These are phyloP conservation scores for Solenopsis invicta DNA, from an alignment of 1,140 invertebrate species.

Conservation along the genomic window DNA sequence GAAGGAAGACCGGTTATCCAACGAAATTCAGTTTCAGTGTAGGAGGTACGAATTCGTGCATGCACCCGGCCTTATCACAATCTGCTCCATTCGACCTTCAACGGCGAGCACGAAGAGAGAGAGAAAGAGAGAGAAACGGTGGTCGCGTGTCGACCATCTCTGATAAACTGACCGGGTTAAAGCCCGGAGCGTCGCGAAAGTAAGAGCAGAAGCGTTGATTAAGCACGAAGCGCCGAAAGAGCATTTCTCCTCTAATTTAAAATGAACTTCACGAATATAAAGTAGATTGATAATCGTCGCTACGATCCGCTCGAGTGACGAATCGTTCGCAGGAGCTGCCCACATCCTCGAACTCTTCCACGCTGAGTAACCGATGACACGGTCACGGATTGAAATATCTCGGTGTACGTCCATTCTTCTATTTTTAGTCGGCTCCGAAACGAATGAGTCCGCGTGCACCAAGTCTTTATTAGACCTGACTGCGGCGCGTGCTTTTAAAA, in stretches of 20 bases:
- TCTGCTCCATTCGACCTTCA: conserved; percentile 9
- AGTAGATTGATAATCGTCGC: conserved; percentile 43
- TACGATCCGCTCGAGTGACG: conserved; percentile 28
- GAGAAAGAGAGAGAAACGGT: background rate
- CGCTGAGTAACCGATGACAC: conserved; percentile 62
- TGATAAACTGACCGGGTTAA: conserved; percentile 56
- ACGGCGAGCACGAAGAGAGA: conserved; percentile 4
- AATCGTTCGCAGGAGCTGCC: conserved; percentile 57
- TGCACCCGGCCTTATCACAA: conserved; percentile 22
- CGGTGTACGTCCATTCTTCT: conserved; percentile 31
- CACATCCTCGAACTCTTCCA: conserved; percentile 60
- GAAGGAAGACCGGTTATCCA: background rate
- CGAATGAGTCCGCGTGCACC: conserved; percentile 43
- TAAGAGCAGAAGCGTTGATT: conserved; percentile 36
- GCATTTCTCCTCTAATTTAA: conserved; percentile 36
- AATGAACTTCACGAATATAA: conserved; percentile 49
- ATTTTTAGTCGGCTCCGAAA: conserved; percentile 31
- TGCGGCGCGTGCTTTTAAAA: conserved; percentile 37
- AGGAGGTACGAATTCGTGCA: background rate
- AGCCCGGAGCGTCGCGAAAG: conserved; percentile 29
- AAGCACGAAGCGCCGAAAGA: conserved; percentile 45
- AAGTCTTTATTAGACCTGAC: conserved; percentile 45
- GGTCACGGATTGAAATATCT: conserved; percentile 56
- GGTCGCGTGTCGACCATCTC: background rate
- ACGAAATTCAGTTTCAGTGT: background rate